phyloP scores from a whole-genome alignment of 35 echinoderm and acorn worm genomes.

The Stichopus chloronotus region DNA sequence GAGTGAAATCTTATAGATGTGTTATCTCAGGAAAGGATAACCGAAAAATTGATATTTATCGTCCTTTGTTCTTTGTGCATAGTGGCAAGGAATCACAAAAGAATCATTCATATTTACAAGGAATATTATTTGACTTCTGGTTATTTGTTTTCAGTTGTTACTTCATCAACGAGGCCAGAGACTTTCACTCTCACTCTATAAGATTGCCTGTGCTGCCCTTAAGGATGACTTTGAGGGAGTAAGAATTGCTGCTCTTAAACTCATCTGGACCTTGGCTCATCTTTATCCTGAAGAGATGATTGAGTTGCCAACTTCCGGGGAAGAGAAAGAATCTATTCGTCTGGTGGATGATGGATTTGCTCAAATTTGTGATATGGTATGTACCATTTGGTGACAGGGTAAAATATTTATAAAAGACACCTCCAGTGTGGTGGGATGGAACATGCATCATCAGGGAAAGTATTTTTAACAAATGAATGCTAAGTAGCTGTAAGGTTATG shows the following conservation, averaged over 20 bases:
- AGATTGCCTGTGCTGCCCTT: slow-evolving; percentile 71
- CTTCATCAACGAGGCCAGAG: slow-evolving; percentile 88
- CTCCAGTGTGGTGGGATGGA: no score
- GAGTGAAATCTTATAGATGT: no score
- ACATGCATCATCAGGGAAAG: no score
- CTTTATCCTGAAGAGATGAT: slow-evolving; percentile 91
- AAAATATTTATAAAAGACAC: no score
- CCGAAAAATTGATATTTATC: no score
- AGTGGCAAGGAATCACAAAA: no score
- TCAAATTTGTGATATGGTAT: slow-evolving; percentile 95
- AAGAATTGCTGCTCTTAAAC: slow-evolving; percentile 74
- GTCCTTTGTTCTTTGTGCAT: no score
- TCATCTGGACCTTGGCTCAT: slow-evolving; percentile 91
- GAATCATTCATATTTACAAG: no score
- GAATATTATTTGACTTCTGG: background rate
- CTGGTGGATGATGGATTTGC: slow-evolving; percentile 97
- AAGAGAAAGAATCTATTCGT: slow-evolving; percentile 73
- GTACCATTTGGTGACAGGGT: background rate
- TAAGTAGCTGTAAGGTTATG: no score
- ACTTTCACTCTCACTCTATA: slow-evolving; percentile 79
- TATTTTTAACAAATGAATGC: no score
- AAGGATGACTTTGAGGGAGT: slow-evolving; percentile 92
- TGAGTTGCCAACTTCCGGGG: slow-evolving; percentile 48
- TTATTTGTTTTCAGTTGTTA: slow-evolving; percentile 59
- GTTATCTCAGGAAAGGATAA: no score